Percentiles rank a stretch among this genome's conserved stretches.
Evolutionary conservation across 2,113 vertebrate genomes (phyloP).

Genomic region (Cephalopterus ornatus): DNA sequence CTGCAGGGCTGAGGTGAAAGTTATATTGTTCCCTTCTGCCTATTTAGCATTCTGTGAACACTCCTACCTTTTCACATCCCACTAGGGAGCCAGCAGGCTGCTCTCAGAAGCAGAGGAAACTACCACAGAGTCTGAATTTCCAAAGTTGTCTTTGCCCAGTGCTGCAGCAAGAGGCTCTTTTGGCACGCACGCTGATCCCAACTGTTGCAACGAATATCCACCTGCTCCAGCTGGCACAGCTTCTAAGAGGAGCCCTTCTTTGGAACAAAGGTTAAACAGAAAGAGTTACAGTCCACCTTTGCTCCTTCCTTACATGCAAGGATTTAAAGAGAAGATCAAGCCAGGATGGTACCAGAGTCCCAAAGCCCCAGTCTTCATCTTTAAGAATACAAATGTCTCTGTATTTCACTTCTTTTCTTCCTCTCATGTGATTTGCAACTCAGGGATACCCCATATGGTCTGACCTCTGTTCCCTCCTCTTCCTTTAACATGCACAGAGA

Average conservation of each 20-base stretch:
- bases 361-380: neutral
- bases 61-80: neutral
- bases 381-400: neutral
- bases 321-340: neutral
- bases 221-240: neutral
- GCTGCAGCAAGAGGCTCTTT: neutral
- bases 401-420: neutral
- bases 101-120: neutral
- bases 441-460: neutral
- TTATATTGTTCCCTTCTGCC: neutral
- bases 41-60: slow-evolving; percentile 2
- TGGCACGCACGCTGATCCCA: neutral
- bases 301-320: neutral
- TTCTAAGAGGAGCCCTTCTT: neutral
- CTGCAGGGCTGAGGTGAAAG: slow-evolving; percentile 8
- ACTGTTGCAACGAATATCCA: neutral
- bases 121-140: neutral
- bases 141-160: neutral
- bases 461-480: neutral
- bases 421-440: neutral
- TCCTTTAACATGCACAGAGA: neutral
- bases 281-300: neutral
- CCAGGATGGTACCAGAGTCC: neutral
- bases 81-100: neutral
- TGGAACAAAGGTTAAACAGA: neutral